phyloP scores from a whole-genome alignment of 2,113 vertebrate genomes.

The Prolemur simus region DNA sequence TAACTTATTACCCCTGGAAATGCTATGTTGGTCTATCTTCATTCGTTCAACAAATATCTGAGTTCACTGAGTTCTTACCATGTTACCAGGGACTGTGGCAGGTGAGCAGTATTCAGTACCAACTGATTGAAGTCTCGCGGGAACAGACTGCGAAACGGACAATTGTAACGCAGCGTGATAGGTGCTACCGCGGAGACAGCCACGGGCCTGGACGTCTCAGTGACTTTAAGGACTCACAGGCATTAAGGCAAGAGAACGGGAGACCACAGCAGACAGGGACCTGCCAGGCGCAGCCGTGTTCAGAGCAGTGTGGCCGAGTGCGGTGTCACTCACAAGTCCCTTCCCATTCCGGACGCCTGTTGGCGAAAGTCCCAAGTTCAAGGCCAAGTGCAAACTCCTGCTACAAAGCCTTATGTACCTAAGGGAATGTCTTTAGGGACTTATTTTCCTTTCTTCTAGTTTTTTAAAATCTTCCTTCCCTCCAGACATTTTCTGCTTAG shows the following conservation, averaged over 20 bases:
- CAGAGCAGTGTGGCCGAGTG: accelerated
- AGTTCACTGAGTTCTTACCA: background rate
- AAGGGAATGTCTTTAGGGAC: background rate
- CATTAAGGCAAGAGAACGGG: background rate
- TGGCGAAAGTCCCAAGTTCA: background rate
- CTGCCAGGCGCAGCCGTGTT: background rate
- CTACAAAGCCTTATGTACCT: background rate
- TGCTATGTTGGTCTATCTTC: background rate
- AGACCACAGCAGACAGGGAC: background rate
- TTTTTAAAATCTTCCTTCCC: background rate
- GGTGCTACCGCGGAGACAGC: accelerated
- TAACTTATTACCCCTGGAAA: background rate
- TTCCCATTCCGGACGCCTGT: background rate
- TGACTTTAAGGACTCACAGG: background rate
- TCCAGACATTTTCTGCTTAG: constrained; percentile 23
- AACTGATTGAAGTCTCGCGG: background rate
- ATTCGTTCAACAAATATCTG: background rate
- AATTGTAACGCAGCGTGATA: too few relatives aligned
- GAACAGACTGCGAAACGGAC: background rate
- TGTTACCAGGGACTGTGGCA: background rate
- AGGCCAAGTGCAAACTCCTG: constrained; percentile 1
- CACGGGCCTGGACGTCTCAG: background rate
- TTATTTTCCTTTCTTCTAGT: background rate
- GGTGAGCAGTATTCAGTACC: background rate
- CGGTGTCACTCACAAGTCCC: background rate